Evolutionary conservation across 2,113 vertebrate genomes (phyloP), one percentile per base, ranked within the genome.

Genomic region (Anguilla japonica): DNA sequence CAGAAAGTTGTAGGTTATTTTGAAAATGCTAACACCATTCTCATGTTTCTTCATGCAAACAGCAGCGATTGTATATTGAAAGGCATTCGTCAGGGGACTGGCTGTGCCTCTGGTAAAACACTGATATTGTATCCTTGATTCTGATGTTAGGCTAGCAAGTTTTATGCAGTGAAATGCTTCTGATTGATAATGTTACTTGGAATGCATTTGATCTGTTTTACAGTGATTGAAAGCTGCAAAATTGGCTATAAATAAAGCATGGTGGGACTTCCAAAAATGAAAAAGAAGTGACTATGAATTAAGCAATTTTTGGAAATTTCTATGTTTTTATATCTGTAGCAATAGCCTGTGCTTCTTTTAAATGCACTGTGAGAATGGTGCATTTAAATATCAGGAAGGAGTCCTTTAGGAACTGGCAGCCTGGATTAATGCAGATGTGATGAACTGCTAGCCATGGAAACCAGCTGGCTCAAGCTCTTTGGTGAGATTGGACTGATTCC

Each of bases 311-410:
- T 4, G 50, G 63, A 79, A n/a, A 78, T 26, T 78, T 82, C 50
- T 71, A 83, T 87, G 81, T 41, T 83, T 29, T 34, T n/a, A 78
- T 26, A 53, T 53, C 84, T 85, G 67, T 83, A 87, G 81, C 82
- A 87, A 78, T 56, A 87, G 86, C 81, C 86, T 53, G 41, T 83
- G 16, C 50, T 79, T 78, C 82, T 83, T 26, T 39, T 83, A n/a
- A 29, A 82, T 46, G 34, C 79, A 80, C 26, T 18, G 34, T 11
- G 29, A 18, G 16, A 57, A 20, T 11, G 14, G 71, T 40, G 9
- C 63, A 60, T 39, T 29, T 82, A 39, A 82, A 86, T 67, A 43
- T 67, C 40, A 67, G 16, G 75, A 16, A 53, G 26, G 26, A 40
- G 46, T 57, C 75, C 78, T 79, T 78, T 40, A 40, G 39, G 46